Base-by-base conservation (phyloP, 2,888 invertebrate genomes). In the Lepidochrysops patricia region DNA sequence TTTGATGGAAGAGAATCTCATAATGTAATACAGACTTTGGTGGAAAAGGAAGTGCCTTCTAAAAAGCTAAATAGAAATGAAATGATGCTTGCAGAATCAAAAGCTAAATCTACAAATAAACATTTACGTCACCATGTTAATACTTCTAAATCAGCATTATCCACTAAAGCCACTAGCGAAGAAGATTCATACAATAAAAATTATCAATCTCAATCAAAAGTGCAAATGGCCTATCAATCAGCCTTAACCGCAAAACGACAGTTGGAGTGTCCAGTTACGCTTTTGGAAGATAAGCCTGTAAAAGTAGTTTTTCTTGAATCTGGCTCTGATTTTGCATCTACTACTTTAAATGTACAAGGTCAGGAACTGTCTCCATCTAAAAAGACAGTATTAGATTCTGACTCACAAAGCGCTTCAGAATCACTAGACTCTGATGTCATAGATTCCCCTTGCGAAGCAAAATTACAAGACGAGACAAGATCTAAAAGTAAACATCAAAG, bases 231-330 rank as follows among this genome's bases (percentile, higher is more conserved):
- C 4, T 88, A 88, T 67, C 84, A 88, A 56, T 77, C 82, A 4
- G 84, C 80, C 26, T 66, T 87, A 57, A 84, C 84, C 15, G 82
- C 82, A 1, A 87, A 88, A 70, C 77, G 75, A 2, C 81, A 83
- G 63, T 74, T 76, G 61, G 82, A 84, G 65, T 72, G 74, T 26
- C 81, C 85, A 1, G 79, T 87, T 57, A 76, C 81, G 29, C 82
- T 87, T 4, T 80, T 88, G n/a, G 87, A 89, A 72, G 87, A 89
- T 62, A 85, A 85, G 67, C 88, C 88, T 15, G 88, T 88, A 0
- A 86, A 88, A 74, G 87, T 88, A 0, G 79, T 88, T 0, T 88
- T 79, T 63, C 75, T 88, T 71, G 85, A 87, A 32, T 66, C 76
- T 1, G 77, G 70, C 61, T 57, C 72, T 34, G 84, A 82, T 50